Percentiles rank a stretch among this genome's conserved stretches.
These are phyloP conservation scores for Linnaemya tessellans DNA, from an alignment of 2,888 invertebrate species.

Conservation along the genomic window DNA sequence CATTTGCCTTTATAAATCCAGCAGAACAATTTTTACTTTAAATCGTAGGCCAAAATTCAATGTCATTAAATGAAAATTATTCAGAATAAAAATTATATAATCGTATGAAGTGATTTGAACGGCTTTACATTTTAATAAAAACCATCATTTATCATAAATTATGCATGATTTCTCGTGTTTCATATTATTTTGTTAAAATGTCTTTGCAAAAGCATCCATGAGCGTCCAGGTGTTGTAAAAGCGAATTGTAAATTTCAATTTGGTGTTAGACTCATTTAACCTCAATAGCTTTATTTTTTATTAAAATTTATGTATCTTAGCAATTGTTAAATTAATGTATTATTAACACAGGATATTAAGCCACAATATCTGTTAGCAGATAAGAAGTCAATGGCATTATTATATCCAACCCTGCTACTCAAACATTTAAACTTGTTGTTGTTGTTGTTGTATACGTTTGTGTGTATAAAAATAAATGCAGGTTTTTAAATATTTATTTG, in stretches of 20 bases:
- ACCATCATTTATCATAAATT: background rate
- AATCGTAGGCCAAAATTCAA: no score
- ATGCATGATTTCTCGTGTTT: background rate
- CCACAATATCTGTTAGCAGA: background rate
- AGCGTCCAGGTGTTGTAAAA: background rate
- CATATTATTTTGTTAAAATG: background rate
- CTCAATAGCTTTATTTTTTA: background rate
- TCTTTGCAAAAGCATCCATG: background rate
- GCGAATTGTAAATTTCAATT: background rate
- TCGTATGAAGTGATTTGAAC: no score
- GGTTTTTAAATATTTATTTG: slow-evolving; percentile 41
- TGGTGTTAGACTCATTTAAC: background rate
- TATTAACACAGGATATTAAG: background rate
- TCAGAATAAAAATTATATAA: no score
- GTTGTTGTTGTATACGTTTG: background rate
- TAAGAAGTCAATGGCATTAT: background rate
- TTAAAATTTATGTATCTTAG: background rate
- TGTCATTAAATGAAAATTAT: no score
- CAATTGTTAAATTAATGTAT: background rate
- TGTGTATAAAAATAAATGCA: slow-evolving; percentile 38
- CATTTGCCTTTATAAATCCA: no score
- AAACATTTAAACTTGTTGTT: background rate
- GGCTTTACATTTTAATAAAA: background rate
- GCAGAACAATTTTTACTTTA: no score
- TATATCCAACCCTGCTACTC: slow-evolving; percentile 3